These are phyloP conservation scores for Acrocyrtus sp. DNA, from an alignment of 2,888 invertebrate genomes.

Conservation along the genomic window DNA sequence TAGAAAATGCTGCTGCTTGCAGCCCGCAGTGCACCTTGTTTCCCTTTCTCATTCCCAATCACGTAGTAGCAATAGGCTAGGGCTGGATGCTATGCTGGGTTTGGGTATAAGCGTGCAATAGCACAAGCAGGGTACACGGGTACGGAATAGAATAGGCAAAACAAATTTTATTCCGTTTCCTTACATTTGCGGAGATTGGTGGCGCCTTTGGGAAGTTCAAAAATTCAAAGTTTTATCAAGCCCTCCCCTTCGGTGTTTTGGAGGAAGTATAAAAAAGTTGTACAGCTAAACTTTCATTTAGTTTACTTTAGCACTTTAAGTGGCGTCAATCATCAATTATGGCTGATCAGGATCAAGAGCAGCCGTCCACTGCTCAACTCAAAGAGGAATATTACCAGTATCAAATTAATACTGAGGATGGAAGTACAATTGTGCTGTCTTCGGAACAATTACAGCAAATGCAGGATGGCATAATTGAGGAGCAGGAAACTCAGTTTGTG, in stretches of 20 bases:
- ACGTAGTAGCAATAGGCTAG: no score
- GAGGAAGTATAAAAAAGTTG: no score
- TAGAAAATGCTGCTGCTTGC: no score
- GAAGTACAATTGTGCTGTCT: conserved; percentile 53
- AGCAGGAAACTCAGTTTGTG: conserved; percentile 50
- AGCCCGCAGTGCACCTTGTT: no score
- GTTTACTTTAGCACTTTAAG: no score
- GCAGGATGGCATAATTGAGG: conserved; percentile 43
- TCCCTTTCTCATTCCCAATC: no score
- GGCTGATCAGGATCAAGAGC: conserved; percentile 50
- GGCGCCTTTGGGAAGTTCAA: conserved; percentile 59
- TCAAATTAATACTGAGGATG: conserved; percentile 54
- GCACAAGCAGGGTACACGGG: no score
- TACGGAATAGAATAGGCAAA: no score
- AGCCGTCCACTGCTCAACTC: conserved; percentile 9
- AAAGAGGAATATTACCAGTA: conserved; percentile 51
- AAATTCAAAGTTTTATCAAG: conserved; percentile 61
- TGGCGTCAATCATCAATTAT: no score
- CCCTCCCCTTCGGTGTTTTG: conserved; percentile 41
- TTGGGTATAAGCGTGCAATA: no score
- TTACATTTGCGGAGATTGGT: conserved; percentile 29
- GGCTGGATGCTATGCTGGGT: no score
- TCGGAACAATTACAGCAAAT: conserved; percentile 54
- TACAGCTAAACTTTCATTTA: no score
- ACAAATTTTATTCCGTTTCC: conserved; percentile 16